These are phyloP conservation scores for Laodelphax striatellus DNA, from an alignment of 1,140 invertebrate species.

Conservation along the genomic window DNA sequence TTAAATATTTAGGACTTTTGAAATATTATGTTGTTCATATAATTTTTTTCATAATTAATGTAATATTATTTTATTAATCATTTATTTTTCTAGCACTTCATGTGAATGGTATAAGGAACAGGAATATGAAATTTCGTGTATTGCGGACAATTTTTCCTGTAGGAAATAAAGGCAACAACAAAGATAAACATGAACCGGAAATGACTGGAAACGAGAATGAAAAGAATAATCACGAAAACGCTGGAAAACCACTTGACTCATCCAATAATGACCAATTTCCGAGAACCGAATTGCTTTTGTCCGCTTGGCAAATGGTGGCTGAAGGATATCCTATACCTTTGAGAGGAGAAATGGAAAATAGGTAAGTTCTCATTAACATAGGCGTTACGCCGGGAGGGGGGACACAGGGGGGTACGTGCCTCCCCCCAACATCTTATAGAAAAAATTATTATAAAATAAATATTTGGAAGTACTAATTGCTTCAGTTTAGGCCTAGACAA, in stretches of 20 bases:
- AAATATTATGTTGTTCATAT: too few species aligned
- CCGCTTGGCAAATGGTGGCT: slow-evolving; percentile 70
- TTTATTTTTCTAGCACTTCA: too few species aligned
- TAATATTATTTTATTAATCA: background rate
- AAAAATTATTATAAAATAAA: too few species aligned
- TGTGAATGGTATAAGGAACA: too few species aligned
- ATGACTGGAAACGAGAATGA: background rate
- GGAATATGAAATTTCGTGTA: background rate
- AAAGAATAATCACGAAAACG: background rate
- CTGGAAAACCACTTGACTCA: background rate
- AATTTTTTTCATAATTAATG: background rate
- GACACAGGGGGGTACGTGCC: too few species aligned
- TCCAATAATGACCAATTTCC: slow-evolving; percentile 52
- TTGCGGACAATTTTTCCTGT: slow-evolving; percentile 6
- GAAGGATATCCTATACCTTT: slow-evolving; percentile 77
- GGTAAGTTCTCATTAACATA: slow-evolving; percentile 21
- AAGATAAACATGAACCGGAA: background rate
- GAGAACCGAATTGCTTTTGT: slow-evolving; percentile 66
- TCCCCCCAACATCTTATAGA: too few species aligned
- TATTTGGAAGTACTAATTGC: too few species aligned
- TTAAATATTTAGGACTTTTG: too few species aligned
- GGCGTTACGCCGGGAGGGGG: too few species aligned
- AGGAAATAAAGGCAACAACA: background rate
- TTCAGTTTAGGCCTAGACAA: too few species aligned
- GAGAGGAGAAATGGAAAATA: slow-evolving; percentile 46